Evolutionary conservation across 2,797 vertebrate species (phyloP), one percentile per base, ranked within the genome.

Genomic region (Erpetoichthys calabaricus): DNA sequence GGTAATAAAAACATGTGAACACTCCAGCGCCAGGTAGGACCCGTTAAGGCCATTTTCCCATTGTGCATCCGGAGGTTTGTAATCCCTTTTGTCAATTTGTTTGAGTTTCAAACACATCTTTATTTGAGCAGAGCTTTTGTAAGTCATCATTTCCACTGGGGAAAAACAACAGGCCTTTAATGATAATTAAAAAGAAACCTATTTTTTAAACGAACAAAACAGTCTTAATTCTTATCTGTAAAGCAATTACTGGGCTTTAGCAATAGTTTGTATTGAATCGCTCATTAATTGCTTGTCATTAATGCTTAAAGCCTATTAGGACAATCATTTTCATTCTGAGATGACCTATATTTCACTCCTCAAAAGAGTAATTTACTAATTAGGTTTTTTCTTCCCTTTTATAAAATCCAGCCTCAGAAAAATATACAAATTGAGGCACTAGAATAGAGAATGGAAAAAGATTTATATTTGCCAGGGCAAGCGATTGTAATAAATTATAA

Each of bases 211-310:
- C 2, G 53, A 55, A n/a, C 4, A n/a, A n/a, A 10, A 10, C 8
- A 42, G 4, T 9, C 8, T 25, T 44, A 25, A 4, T 57, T 10
- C 42, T 42, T 42, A 45, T 56, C 61, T 50, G 6, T 8, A 42
- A 52, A 47, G 53, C 44, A 5, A 42, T 42, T 9, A 51, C 49
- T 46, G 45, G 55, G 49, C 42, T 47, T 4, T 4, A 43, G 47
- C 44, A 46, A 2, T 6, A 46, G 50, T 49, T 7, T 51, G n/a
- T n/a, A 49, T 5, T 7, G 7, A 47, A 3, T 41, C 47, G 44
- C 52, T 56, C 25, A 59, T 59, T 45, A 59, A 53, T 52, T 42
- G 44, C 57, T 42, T 47, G 9, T 44, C 49, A 51, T 52, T 42
- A 10, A 45, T 51, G 43, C 6, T 45, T 44, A 8, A 49, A 54